Base-by-base conservation (phyloP, 1,140 invertebrate species). In the Monochamus saltuarius region DNA sequence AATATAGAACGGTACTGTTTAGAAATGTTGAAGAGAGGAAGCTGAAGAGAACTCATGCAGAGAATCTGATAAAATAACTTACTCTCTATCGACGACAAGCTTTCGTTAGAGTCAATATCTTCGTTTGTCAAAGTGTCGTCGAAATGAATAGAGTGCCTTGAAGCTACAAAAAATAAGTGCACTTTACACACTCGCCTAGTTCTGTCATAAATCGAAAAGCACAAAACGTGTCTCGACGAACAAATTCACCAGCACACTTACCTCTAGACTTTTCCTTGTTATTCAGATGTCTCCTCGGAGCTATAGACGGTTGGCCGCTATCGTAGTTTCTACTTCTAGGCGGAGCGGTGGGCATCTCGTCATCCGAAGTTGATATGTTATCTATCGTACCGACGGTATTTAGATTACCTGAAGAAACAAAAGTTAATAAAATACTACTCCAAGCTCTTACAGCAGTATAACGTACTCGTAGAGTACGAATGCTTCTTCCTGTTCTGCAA, bases 351-450 rank as follows among this genome's bases (percentile, higher is more conserved):
- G 76, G 51, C 16, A 65, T 64, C 16, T 71, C 70, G 4, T 70
- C 69, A 35, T 74, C 72, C n/a, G 71, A 72, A n/a, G 72, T 88
- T 87, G 36, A 89, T 88, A 71, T 67, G 76, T 91, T 89, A 72
- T 91, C 89, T 61, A 88, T 85, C 61, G 88, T 86, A 57, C 81
- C 84, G 40, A 83, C 80, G 71, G 83, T 81, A 67, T 83, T 84
- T 62, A 89, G 78, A 77, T 86, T 85, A 66, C 84, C 83, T 85
- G 57, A 47, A 62, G 64, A 34, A 43, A 14, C 36, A 42, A 10
- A 13, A n/a, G 34, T 17, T 4, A 49, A 14, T 4, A 7, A 56
- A 29, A 29, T 6, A 6, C 6, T 29, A 2, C 11, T 40, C 14
- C 39, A 40, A 40, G 37, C n/a, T 38, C 8, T 14, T 45, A n/a